Evolutionary conservation across 2,888 invertebrate genomes (phyloP).

Genomic region (Lapara coniferarum): DNA sequence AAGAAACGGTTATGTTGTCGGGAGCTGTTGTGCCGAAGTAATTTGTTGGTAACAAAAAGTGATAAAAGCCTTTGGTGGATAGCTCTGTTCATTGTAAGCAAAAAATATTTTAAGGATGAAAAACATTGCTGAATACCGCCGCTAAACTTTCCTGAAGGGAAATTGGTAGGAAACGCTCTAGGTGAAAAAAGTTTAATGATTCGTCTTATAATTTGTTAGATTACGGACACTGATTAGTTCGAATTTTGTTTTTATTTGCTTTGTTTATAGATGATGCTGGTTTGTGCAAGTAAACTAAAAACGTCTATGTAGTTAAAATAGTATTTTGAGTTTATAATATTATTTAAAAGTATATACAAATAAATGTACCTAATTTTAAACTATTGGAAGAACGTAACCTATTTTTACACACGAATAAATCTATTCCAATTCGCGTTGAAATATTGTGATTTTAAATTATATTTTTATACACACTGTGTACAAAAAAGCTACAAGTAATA

Average conservation of each 20-base stretch:
- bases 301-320: too few relatives aligned
- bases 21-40: slow-evolving; percentile 40
- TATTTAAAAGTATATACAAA: too few relatives aligned
- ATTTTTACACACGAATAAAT: too few relatives aligned
- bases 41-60: slow-evolving; percentile 40
- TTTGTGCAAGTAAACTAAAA: too few relatives aligned
- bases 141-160: slow-evolving; percentile 37
- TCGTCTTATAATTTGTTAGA: slow-evolving; percentile 38
- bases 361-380: too few relatives aligned
- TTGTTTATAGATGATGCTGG: background rate
- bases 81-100: slow-evolving; percentile 30
- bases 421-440: too few relatives aligned
- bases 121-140: slow-evolving; percentile 32
- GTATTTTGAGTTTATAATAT: too few relatives aligned
- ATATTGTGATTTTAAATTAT: too few relatives aligned
- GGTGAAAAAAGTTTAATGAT: slow-evolving; percentile 41
- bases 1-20: slow-evolving; percentile 41
- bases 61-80: slow-evolving; percentile 38
- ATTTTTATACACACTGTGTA: background rate
- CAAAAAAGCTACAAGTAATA: background rate
- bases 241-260: slow-evolving; percentile 19
- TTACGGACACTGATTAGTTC: slow-evolving; percentile 32
- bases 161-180: slow-evolving; percentile 30
- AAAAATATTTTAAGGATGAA: slow-evolving; percentile 31
- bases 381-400: too few relatives aligned